These are phyloP conservation scores for Ophonus ardosiacus DNA, from an alignment of 2,888 invertebrate species.

Conservation along the genomic window DNA sequence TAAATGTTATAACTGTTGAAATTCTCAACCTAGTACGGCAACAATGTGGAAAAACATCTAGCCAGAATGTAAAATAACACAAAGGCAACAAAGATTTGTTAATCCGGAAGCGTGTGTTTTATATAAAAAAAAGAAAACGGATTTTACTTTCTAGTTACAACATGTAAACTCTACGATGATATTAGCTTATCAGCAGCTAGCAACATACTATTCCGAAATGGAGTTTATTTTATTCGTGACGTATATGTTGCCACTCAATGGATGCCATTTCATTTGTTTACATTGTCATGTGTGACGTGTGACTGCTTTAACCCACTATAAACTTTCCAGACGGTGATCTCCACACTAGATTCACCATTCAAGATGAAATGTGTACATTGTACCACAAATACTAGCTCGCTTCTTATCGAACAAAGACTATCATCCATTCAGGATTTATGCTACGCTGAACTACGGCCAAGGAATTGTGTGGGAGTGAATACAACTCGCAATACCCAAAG, in stretches of 20 bases:
- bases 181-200: neutral
- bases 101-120: too few relatives aligned
- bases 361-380: neutral
- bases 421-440: neutral
- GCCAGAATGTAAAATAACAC: too few relatives aligned
- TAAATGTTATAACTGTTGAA: too few relatives aligned
- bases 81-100: too few relatives aligned
- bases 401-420: neutral
- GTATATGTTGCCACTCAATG: neutral
- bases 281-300: neutral
- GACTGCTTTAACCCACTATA: constrained; percentile 11
- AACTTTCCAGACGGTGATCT: constrained; percentile 33
- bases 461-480: neutral
- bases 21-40: too few relatives aligned
- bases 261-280: constrained; percentile 37
- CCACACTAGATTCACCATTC: neutral
- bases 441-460: neutral
- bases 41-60: too few relatives aligned
- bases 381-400: neutral
- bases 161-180: neutral
- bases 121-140: too few relatives aligned
- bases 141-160: too few relatives aligned
- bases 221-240: neutral
- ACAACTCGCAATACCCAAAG: neutral
- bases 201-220: neutral